Evolutionary conservation across 2,797 vertebrate genomes (phyloP).

Genomic region (Rhyacichthys aspro): DNA sequence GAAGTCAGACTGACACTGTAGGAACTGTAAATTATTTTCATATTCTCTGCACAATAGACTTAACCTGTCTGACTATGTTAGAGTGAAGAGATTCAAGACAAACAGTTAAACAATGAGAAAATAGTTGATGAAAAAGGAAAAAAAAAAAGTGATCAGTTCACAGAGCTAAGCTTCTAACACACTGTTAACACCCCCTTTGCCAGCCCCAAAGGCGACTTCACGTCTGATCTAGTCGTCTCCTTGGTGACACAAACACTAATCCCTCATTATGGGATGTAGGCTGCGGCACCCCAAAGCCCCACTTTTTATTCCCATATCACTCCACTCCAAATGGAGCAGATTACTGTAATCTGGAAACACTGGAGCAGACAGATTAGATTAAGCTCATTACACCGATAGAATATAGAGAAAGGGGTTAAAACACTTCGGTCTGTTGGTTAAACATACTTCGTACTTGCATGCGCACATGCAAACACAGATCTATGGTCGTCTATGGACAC

Average conservation of each 20-base stretch:
- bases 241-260: slow-evolving; percentile 77
- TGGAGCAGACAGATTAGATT: slow-evolving; percentile 79
- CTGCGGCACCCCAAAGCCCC: slow-evolving; percentile 53
- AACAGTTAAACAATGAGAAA: slow-evolving; percentile 34
- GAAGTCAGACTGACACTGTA: neutral
- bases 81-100: slow-evolving; percentile 28
- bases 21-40: slow-evolving; percentile 41
- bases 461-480: slow-evolving; percentile 4
- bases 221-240: slow-evolving; percentile 68
- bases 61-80: slow-evolving; percentile 30
- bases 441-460: slow-evolving; percentile 33
- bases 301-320: slow-evolving; percentile 69
- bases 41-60: slow-evolving; percentile 27
- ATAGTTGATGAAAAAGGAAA: slow-evolving; percentile 42
- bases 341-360: slow-evolving; percentile 80
- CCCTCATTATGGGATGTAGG: slow-evolving; percentile 75
- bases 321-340: slow-evolving; percentile 70
- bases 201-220: slow-evolving; percentile 56
- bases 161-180: slow-evolving; percentile 47
- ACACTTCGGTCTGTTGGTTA: slow-evolving; percentile 47
- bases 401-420: slow-evolving; percentile 61
- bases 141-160: slow-evolving; percentile 35
- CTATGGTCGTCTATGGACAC: slow-evolving; percentile 50
- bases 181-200: slow-evolving; percentile 49
- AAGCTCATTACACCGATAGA: slow-evolving; percentile 71